Evolutionary conservation across 2,797 vertebrate genomes (phyloP), one percentile per base, ranked within the genome.

Genomic region (Tachyglossus aculeatus): DNA sequence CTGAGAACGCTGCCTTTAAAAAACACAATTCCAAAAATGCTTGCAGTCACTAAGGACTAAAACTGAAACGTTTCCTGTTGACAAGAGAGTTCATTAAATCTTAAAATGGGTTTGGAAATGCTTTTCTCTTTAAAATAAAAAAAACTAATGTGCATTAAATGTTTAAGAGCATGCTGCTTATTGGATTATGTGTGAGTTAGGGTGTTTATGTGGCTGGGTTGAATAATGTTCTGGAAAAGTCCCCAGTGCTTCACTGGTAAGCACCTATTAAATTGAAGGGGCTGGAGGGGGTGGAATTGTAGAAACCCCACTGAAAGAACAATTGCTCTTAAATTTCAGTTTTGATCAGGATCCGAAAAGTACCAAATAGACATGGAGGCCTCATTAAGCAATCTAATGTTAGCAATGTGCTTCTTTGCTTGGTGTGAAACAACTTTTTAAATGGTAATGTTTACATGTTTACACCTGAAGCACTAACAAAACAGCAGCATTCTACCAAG

Each of bases 391-490:
- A 67, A 58, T 83, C 41, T 24, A 52, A 76, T 71, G 29, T 78
- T 66, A 87, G 60, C 67, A 41, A 52, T 82, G 84, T 31, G 21
- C 78, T 85, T 82, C 59, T 63, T 73, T 56, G 75, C 47, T 77
- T 86, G 72, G 66, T 36, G 60, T 55, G 70, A 71, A 78, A 78
- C 57, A 71, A 59, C 50, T 78, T 86, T 73, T 60, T 77, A 78
- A 84, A 74, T 74, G 62, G 58, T 56, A 73, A 74, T 71, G 60
- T 78, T 81, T 84, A 85, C 85, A 84, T 89, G 88, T 88, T 90
- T 89, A 86, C 67, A 90, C 71, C 86, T 87, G 67, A 88, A 77
- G 63, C 86, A 85, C 74, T 44, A 89, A 74, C 68, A 74, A 81
- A 83, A 80, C 72, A 87, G 83, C 71, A 81, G 45, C 69, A 83